Percentiles rank a stretch among this genome's conserved stretches.
phyloP scores from a whole-genome alignment of 1,140 invertebrate genomes.

The Sitophilus oryzae region DNA sequence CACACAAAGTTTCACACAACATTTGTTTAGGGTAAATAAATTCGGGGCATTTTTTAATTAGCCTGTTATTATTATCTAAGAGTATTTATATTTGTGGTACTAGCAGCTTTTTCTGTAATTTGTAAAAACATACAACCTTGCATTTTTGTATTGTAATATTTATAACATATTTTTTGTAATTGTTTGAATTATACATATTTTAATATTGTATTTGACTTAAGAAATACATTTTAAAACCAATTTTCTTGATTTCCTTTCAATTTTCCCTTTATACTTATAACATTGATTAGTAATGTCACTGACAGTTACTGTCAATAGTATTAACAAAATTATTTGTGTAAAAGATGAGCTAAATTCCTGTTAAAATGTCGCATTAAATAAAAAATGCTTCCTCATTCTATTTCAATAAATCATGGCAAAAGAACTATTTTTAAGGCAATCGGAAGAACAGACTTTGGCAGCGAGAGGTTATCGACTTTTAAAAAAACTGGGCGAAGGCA shows the following conservation, averaged over 20 bases:
- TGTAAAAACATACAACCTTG: not conserved
- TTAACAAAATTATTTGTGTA: too few species aligned
- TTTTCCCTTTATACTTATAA: too few species aligned
- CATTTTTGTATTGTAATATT: constrained; percentile 10
- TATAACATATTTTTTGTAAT: constrained; percentile 13
- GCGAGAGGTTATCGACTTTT: constrained; percentile 54
- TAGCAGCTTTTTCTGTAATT: not conserved
- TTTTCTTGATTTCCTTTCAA: too few species aligned
- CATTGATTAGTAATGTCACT: too few species aligned
- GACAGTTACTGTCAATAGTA: too few species aligned
- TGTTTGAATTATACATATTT: constrained; percentile 22
- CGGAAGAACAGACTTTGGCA: constrained; percentile 52
- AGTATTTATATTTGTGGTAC: not conserved
- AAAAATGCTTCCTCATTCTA: too few species aligned
- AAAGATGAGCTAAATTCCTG: too few species aligned
- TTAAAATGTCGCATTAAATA: too few species aligned
- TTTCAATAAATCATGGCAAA: constrained; percentile 18
- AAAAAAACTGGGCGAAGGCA: constrained; percentile 58
- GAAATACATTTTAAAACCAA: constrained; percentile 8
- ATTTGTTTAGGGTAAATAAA: too few species aligned
- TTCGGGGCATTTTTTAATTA: too few species aligned
- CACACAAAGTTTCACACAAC: too few species aligned
- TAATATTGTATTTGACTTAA: constrained; percentile 7
- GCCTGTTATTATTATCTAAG: not conserved
- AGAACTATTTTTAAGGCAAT: constrained; percentile 32